Conservation (phyloP, 1,140 invertebrate genomes). For the Steinernema feltiae region DNA sequence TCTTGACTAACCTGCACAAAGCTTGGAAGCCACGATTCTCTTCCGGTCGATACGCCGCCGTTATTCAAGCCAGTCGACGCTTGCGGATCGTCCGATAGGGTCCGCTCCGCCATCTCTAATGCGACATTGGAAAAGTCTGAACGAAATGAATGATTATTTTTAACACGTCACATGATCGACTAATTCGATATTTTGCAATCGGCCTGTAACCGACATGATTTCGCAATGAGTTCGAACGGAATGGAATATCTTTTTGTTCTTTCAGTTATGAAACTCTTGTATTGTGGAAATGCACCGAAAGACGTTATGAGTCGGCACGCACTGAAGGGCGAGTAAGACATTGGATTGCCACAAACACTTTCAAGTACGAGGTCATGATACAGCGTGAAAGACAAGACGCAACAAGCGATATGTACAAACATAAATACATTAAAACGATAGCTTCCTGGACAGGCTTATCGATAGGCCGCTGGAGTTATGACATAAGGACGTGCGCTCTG, state of each 20-base stretch:
- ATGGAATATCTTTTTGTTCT: neutral
- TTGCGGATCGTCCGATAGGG: neutral
- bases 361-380: neutral
- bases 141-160: neutral
- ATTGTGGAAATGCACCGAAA: no score
- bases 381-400: neutral
- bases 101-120: neutral
- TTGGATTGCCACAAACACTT: no score
- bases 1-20: conserved; percentile 11
- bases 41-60: no score
- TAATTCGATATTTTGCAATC: neutral
- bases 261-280: no score
- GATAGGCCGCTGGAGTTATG: neutral
- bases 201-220: no score
- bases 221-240: neutral
- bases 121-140: neutral
- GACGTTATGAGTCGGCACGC: no score
- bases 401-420: neutral
- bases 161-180: neutral
- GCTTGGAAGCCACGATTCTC: neutral
- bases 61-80: neutral
- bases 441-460: neutral
- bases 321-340: no score
- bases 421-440: neutral
- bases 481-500: neutral